phyloP scores from a whole-genome alignment of 2,113 vertebrate species.

The Syngnathus typhle region DNA sequence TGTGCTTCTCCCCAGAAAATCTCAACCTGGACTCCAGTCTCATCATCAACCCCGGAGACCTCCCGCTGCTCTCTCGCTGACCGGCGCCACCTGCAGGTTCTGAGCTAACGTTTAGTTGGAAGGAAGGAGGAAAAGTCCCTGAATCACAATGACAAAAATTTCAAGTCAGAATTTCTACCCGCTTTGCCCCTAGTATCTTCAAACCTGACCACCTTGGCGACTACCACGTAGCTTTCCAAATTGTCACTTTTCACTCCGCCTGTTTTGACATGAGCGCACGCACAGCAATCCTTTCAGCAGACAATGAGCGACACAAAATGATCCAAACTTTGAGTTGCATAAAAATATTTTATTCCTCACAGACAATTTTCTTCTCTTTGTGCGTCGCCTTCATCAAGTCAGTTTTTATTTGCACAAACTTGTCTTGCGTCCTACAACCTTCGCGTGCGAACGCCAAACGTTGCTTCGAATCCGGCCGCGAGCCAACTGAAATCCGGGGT shows the following conservation, averaged over 20 bases:
- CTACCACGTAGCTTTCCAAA: too few relatives aligned
- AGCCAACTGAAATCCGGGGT: neutral
- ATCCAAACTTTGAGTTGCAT: neutral
- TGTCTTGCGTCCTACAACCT: neutral
- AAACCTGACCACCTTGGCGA: too few relatives aligned
- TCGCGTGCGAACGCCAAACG: too few relatives aligned
- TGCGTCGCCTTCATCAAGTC: neutral
- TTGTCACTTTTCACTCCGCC: too few relatives aligned
- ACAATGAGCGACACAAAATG: too few relatives aligned
- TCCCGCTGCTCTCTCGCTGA: conserved; percentile 76
- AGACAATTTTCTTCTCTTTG: neutral
- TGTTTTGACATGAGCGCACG: too few relatives aligned
- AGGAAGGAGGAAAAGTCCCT: too few relatives aligned
- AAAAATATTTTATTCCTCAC: neutral
- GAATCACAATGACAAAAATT: too few relatives aligned
- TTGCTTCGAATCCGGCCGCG: too few relatives aligned
- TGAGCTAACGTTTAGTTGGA: neutral
- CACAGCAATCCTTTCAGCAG: too few relatives aligned
- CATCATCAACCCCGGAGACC: conserved; percentile 80
- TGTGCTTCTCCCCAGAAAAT: conserved; percentile 71
- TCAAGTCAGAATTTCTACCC: too few relatives aligned
- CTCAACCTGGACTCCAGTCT: conserved; percentile 84
- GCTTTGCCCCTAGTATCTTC: too few relatives aligned
- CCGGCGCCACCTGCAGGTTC: neutral
- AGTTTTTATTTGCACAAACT: neutral